These are phyloP conservation scores for Gambelia wislizenii DNA, from an alignment of 2,797 vertebrate genomes.

Conservation along the genomic window DNA sequence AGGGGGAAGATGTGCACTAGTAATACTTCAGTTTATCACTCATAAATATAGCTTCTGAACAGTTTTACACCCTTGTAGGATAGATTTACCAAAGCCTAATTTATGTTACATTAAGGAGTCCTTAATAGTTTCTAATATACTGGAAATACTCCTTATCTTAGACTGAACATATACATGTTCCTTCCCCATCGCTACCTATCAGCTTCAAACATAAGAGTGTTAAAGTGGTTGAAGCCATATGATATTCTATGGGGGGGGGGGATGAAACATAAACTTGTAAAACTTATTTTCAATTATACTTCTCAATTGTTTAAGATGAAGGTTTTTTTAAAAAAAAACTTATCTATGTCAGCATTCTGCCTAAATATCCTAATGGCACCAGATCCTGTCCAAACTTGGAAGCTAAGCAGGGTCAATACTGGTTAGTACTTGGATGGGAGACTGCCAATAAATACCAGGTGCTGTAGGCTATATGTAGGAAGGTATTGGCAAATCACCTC, in stretches of 20 bases:
- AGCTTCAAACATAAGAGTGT: slow-evolving; percentile 12
- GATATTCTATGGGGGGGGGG: neutral
- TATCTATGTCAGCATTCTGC: neutral
- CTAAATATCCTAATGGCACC: too few species aligned
- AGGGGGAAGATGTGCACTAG: neutral
- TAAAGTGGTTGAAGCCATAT: neutral
- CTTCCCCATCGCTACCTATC: slow-evolving; percentile 22
- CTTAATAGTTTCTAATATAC: neutral
- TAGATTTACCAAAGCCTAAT: neutral
- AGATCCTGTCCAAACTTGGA: too few species aligned
- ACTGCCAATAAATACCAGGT: too few species aligned
- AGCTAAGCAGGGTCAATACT: too few species aligned
- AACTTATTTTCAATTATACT: neutral
- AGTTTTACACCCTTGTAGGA: slow-evolving; percentile 4
- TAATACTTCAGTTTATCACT: neutral
- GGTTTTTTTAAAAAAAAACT: neutral
- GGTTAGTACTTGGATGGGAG: too few species aligned
- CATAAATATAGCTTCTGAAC: neutral
- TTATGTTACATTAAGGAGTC: neutral
- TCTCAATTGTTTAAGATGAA: neutral
- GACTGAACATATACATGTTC: neutral
- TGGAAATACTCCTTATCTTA: slow-evolving; percentile 16
- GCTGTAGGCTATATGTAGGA: too few species aligned
- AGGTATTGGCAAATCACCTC: too few species aligned
- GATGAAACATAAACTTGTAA: neutral